These are phyloP conservation scores for Sorex araneus DNA, from an alignment of 2,113 vertebrate genomes.

Conservation along the genomic window DNA sequence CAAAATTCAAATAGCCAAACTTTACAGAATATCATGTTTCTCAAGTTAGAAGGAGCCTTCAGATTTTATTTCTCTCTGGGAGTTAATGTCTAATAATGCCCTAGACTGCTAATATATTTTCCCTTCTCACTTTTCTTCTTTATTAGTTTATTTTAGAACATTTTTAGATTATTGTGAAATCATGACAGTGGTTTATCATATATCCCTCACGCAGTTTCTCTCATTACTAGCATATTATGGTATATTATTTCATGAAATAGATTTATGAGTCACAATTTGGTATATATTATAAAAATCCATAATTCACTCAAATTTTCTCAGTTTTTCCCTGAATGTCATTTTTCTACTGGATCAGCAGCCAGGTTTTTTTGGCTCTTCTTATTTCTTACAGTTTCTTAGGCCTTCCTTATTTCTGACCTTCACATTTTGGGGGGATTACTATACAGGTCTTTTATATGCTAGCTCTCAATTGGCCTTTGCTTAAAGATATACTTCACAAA, in stretches of 20 bases:
- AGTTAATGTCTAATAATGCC: conserved; percentile 42
- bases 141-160: conserved; percentile 32
- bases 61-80: conserved; percentile 5
- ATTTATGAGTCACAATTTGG: background rate
- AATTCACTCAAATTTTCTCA: background rate
- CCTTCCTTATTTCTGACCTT: conserved; percentile 22
- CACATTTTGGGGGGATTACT: background rate
- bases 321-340: background rate
- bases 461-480: background rate
- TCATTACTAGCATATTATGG: background rate
- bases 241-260: conserved; percentile 6
- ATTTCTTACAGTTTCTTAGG: background rate
- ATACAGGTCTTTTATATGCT: conserved; percentile 26
- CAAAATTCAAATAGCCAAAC: conserved; percentile 17
- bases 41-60: conserved; percentile 16
- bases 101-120: background rate
- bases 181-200: background rate
- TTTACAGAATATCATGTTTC: background rate
- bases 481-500: conserved; percentile 17
- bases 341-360: background rate
- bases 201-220: background rate
- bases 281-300: background rate
- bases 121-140: background rate
- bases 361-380: conserved; percentile 12
- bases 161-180: background rate